Percentiles rank a stretch among this genome's conserved stretches.
Conservation (phyloP, 1,140 invertebrate genomes). For the Venturia canescens region DNA sequence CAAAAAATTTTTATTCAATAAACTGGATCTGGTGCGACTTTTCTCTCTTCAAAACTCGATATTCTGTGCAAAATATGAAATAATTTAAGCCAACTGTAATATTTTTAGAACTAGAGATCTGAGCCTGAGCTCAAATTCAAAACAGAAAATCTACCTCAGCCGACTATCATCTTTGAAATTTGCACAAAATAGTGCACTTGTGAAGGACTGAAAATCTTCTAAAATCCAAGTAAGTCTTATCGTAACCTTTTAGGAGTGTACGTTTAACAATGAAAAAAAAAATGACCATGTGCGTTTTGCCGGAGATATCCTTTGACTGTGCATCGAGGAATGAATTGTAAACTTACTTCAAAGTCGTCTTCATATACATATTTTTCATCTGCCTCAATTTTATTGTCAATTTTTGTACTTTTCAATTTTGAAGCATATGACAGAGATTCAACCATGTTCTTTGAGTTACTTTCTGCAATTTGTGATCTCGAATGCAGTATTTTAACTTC, state of each 20-base stretch:
- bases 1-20: too few species aligned
- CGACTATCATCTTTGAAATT: too few species aligned
- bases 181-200: neutral
- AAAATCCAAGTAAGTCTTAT: constrained; percentile 40
- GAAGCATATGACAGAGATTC: neutral
- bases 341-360: constrained; percentile 76
- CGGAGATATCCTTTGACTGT: too few species aligned
- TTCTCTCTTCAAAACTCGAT: too few species aligned
- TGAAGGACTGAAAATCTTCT: neutral
- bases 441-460: constrained; percentile 2
- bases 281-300: too few species aligned
- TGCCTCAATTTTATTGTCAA: neutral
- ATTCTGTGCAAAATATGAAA: too few species aligned
- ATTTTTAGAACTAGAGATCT: too few species aligned
- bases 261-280: constrained; percentile 11
- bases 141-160: too few species aligned
- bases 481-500: constrained; percentile 67
- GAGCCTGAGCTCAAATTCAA: too few species aligned
- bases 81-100: too few species aligned
- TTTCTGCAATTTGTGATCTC: neutral
- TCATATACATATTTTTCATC: constrained; percentile 69
- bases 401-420: neutral
- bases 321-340: neutral
- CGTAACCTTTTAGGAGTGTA: neutral
- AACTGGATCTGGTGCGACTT: too few species aligned